Evolutionary conservation across 1,140 invertebrate genomes (phyloP), one percentile per base, ranked within the genome.

Genomic region (Leptinotarsa texana): DNA sequence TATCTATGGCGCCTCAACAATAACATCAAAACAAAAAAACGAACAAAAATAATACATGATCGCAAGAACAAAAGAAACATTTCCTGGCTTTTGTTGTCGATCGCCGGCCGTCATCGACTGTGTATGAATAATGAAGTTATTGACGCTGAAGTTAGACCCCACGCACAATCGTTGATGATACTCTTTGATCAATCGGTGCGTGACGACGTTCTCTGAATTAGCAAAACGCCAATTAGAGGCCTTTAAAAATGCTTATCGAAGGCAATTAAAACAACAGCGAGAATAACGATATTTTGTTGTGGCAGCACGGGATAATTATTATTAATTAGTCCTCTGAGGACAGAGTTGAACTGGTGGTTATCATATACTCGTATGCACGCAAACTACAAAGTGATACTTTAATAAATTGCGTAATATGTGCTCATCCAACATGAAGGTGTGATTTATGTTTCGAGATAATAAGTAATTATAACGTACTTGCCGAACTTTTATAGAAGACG

Each of bases 51-150:
- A n/a, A 22, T 22, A 18, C 61, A 63, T 63, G 13, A 63, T 18
- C 18, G 13, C 63, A 66, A 13, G 21, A 66, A 66, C 63, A 66
- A 66, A 66, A 66, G 63, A 33, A 22, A 66, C 63, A 66, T 66
- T 66, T 66, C 63, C 63, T 33, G 63, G 63, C 63, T 22, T 24
- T 66, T 66, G 63, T 66, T 66, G n/a, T 66, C 21, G 27, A 66
- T 66, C 18, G n/a, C 15, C 21, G 63, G 6, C n/a, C 51, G 1
- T 33, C 27, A 33, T 66, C 22, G 63, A 66, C 27, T 66, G 5
- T 18, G 22, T 24, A 24, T 66, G 63, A 69, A 51, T 69, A 49
- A 69, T 69, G 68, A 51, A 69, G 68, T 69, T 69, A 69, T 69
- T 69, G 68, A 69, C 68, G 68, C 48, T 69, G 24, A 18, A 66